These are phyloP conservation scores for Toxonevra muliebris DNA, from an alignment of 2,888 invertebrate genomes.

Conservation along the genomic window DNA sequence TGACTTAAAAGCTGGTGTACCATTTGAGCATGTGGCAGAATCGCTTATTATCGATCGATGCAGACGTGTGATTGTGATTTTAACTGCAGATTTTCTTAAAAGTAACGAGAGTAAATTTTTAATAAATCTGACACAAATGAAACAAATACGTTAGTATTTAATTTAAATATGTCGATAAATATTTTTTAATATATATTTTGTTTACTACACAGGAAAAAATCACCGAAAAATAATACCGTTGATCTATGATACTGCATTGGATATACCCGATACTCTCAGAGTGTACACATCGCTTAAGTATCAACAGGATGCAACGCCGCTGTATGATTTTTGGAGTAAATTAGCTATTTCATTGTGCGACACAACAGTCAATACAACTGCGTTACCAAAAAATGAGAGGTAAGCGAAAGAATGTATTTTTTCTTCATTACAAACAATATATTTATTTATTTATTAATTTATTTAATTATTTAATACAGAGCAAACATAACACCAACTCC, in stretches of 20 bases:
- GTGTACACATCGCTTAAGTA: constrained; percentile 75
- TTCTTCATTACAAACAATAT: too few species aligned
- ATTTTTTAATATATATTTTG: too few species aligned
- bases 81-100: constrained; percentile 79
- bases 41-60: constrained; percentile 81
- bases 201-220: constrained; percentile 66
- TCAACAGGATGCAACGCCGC: constrained; percentile 64
- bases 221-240: constrained; percentile 77
- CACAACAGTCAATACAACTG: not conserved
- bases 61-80: constrained; percentile 78
- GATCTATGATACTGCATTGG: constrained; percentile 71
- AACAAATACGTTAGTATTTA: constrained; percentile 75
- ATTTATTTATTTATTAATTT: not conserved
- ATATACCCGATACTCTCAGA: constrained; percentile 72
- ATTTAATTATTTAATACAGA: not conserved
- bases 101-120: constrained; percentile 82
- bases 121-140: constrained; percentile 80
- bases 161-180: not conserved
- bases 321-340: constrained; percentile 78
- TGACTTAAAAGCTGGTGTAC: constrained; percentile 75
- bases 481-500: not conserved
- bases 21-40: constrained; percentile 77
- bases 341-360: constrained; percentile 68
- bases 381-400: not conserved
- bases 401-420: not conserved